Evolutionary conservation across 2,888 invertebrate species (phyloP), one percentile per base, ranked within the genome.

Genomic region (Eupelmus urozonus): DNA sequence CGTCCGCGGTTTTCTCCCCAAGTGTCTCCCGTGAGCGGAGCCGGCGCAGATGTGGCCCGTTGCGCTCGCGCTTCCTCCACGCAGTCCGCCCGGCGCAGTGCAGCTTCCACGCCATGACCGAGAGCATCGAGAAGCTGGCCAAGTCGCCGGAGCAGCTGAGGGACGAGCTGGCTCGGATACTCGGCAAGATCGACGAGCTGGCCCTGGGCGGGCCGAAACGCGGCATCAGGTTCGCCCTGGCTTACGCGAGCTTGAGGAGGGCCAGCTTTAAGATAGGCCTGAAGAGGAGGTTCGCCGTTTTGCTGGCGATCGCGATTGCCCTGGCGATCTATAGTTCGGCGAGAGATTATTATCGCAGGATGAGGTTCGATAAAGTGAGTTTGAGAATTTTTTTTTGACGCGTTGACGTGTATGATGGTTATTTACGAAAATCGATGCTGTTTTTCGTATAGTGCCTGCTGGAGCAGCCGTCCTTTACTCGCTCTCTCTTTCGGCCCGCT

Each of bases 401-500:
- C n/a, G 49, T n/a, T n/a, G n/a, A 49, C 5, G 16, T 49, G 2
- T n/a, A 11, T 49, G 9, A 11, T 49, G 9, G 49, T 49, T 16
- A 11, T 49, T 11, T 49, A 49, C 11, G 49, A 2, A n/a, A 34
- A 34, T 7, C 2, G 59, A 34, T 18, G 1, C 23, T 1, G 1
- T 25, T 0, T 3, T 78, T 69, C 67, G 29, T 81, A 18, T 81
- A 89, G 89, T 89, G 89, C 72, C 80, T 88, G 66, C 55, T 87
- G 49, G 85, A 87, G 29, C 66, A 84, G 18, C 86, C 88, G 0
- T 60, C 82, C 13, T 72, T 86, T 55, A 83, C 85, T 67, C 87
- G 87, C 77, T 87, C 86, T 76, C 78, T 88, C 59, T 94, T 97
- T 87, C 94, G 97, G 1, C 94, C 96, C 0, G 95, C 96, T 0